Percentiles rank a stretch among this genome's conserved stretches.
These are phyloP conservation scores for Ectropis grisescens DNA, from an alignment of 1,140 invertebrate species.

Conservation along the genomic window DNA sequence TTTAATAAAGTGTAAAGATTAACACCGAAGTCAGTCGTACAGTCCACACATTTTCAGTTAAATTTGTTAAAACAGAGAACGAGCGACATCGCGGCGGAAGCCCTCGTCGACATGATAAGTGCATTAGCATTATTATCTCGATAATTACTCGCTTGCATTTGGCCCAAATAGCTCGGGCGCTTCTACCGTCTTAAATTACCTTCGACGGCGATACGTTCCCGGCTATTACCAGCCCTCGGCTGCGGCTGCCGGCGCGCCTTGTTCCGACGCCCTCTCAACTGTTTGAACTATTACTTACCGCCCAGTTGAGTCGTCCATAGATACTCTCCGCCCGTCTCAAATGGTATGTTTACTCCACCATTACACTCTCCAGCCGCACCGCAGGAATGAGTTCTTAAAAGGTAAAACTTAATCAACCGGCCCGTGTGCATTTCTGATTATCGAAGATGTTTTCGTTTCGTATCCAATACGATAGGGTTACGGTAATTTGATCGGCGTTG, in stretches of 20 bases:
- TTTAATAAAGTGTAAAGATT: too few species aligned
- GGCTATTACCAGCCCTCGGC: constrained; percentile 18
- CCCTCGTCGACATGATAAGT: constrained; percentile 65
- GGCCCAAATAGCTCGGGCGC: constrained; percentile 53
- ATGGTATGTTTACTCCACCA: constrained; percentile 34
- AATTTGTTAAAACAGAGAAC: constrained; percentile 8
- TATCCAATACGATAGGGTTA: too few species aligned
- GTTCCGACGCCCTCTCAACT: constrained; percentile 25
- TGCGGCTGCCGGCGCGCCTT: too few species aligned
- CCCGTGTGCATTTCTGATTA: constrained; percentile 43
- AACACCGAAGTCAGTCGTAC: too few species aligned
- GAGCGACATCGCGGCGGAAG: constrained; percentile 42
- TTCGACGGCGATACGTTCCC: constrained; percentile 25
- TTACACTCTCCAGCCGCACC: constrained; percentile 27
- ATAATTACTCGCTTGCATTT: constrained; percentile 68
- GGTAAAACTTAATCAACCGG: constrained; percentile 46
- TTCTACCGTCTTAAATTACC: constrained; percentile 51
- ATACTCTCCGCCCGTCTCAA: constrained; percentile 19
- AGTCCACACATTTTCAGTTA: too few species aligned
- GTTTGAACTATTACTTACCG: constrained; percentile 54
- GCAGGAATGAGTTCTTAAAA: constrained; percentile 41
- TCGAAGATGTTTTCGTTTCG: neutral
- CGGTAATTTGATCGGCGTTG: too few species aligned
- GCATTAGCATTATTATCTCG: constrained; percentile 68
- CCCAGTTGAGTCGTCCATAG: constrained; percentile 24